These are phyloP conservation scores for Aphidius gifuensis DNA, from an alignment of 1,140 invertebrate genomes.

Conservation along the genomic window DNA sequence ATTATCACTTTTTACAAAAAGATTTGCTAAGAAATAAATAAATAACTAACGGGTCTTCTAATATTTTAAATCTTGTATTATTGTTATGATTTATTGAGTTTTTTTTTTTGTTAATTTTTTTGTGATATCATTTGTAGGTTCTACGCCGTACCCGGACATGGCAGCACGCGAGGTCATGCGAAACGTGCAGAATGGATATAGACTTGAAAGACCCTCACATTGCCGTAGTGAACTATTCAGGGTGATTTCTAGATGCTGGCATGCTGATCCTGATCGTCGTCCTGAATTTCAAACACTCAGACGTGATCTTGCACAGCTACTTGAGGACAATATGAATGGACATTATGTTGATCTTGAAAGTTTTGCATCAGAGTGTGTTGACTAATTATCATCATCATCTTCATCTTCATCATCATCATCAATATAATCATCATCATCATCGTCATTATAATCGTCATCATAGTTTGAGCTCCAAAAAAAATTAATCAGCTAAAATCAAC, in stretches of 20 bases:
- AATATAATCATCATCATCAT: neutral
- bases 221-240: constrained; percentile 73
- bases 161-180: constrained; percentile 75
- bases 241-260: constrained; percentile 74
- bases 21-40: neutral
- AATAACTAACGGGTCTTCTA: constrained; percentile 10
- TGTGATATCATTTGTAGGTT: constrained; percentile 56
- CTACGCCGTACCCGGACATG: constrained; percentile 78
- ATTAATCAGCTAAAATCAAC: too few relatives aligned
- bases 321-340: constrained; percentile 68
- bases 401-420: neutral
- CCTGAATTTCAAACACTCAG: constrained; percentile 70
- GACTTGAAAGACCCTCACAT: constrained; percentile 72
- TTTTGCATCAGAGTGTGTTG: constrained; percentile 68
- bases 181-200: constrained; percentile 70
- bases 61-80: neutral
- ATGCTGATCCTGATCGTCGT: constrained; percentile 69
- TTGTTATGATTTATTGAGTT: too few relatives aligned
- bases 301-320: constrained; percentile 64
- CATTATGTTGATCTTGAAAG: constrained; percentile 77
- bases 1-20: neutral
- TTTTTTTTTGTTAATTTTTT: constrained; percentile 13
- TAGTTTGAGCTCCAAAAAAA: too few relatives aligned
- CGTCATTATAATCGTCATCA: too few relatives aligned
- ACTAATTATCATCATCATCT: constrained; percentile 41